These are phyloP conservation scores for Pontoporia blainvillei DNA, from an alignment of 2,113 vertebrate genomes.

Conservation along the genomic window DNA sequence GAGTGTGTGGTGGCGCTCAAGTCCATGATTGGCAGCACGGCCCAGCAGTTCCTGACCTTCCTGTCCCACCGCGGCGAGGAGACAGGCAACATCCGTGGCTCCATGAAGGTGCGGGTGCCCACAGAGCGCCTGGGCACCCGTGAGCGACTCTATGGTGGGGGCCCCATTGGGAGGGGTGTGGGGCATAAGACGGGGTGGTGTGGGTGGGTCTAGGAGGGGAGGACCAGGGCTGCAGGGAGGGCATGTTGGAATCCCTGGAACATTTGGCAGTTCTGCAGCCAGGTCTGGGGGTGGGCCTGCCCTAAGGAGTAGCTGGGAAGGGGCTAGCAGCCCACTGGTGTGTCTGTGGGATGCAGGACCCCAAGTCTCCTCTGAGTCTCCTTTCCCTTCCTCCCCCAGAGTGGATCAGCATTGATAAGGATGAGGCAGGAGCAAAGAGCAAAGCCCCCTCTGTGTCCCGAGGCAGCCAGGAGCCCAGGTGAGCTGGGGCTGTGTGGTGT, in stretches of 20 bases:
- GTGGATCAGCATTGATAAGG: constrained; percentile 97
- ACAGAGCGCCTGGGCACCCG: constrained; percentile 94
- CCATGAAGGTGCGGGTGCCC: constrained; percentile 95
- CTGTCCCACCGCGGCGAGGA: constrained; percentile 96
- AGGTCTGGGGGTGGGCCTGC: background rate
- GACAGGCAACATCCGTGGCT: constrained; percentile 95
- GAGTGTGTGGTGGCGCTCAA: constrained; percentile 97
- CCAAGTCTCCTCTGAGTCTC: background rate
- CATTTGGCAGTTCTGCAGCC: background rate
- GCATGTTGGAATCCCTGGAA: background rate
- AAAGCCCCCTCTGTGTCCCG: constrained; percentile 81
- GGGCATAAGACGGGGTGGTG: background rate
- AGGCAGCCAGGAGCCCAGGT: constrained; percentile 84
- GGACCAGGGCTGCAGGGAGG: background rate
- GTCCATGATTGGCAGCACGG: constrained; percentile 97
- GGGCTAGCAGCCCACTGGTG: background rate
- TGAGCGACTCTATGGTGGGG: constrained; percentile 93
- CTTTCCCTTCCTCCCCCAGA: constrained; percentile 77
- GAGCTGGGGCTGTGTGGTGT: background rate
- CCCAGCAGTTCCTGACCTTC: constrained; percentile 96
- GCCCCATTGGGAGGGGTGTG: background rate
- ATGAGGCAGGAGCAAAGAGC: constrained; percentile 90
- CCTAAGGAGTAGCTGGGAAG: background rate
- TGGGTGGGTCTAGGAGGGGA: background rate
- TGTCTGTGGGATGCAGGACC: background rate